Evolutionary conservation across 2,113 vertebrate species (phyloP).

Genomic region (Nyctibius bracteatus): DNA sequence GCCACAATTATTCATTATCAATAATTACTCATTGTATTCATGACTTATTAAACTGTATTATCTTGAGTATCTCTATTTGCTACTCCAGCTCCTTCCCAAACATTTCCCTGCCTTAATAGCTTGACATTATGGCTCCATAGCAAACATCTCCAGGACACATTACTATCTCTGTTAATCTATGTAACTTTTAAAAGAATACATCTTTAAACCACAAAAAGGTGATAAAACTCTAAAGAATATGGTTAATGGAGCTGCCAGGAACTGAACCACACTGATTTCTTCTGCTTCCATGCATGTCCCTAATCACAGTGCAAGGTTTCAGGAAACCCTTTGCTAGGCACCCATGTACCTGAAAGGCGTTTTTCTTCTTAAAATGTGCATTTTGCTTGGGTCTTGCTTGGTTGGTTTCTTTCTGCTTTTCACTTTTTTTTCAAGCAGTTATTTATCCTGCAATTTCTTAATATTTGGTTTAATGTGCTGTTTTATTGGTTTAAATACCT

Average conservation of each 20-base stretch:
- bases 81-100: background rate
- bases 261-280: background rate
- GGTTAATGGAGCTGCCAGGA: background rate
- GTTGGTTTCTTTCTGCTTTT: background rate
- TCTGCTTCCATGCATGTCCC: background rate
- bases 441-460: background rate
- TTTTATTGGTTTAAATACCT: background rate
- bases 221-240: background rate
- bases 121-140: background rate
- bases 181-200: background rate
- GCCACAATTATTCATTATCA: background rate
- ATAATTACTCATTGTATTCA: background rate
- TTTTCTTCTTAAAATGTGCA: background rate
- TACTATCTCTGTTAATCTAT: background rate
- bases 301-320: background rate
- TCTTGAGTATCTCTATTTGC: background rate
- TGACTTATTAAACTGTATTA: background rate
- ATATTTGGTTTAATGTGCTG: background rate
- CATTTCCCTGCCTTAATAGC: background rate
- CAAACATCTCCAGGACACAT: background rate
- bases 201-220: background rate
- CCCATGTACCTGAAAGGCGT: background rate
- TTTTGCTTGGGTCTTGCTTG: background rate
- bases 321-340: background rate
- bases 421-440: background rate